These are phyloP conservation scores for Tribolium castaneum DNA, from an alignment of 1,140 invertebrate species.

Conservation along the genomic window DNA sequence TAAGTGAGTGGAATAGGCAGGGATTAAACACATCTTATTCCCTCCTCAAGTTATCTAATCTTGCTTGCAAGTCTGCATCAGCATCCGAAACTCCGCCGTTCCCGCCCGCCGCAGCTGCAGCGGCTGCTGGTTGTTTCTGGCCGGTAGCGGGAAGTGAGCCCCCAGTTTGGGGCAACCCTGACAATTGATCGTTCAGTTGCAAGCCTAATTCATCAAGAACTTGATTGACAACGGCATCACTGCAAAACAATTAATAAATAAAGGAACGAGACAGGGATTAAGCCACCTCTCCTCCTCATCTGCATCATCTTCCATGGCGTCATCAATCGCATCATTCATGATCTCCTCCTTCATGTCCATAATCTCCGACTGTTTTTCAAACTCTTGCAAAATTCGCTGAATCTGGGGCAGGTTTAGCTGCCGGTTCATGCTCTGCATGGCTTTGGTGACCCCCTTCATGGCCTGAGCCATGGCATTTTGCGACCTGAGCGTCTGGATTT, in stretches of 20 bases:
- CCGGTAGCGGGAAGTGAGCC: conserved; percentile 70
- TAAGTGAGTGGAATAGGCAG: not conserved
- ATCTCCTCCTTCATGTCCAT: conserved; percentile 99
- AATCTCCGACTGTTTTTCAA: conserved; percentile 99
- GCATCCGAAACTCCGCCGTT: conserved; percentile 80
- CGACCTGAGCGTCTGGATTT: conserved; percentile 97
- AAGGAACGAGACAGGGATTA: not conserved
- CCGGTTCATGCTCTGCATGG: conserved; percentile 99
- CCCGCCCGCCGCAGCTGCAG: conserved; percentile 67
- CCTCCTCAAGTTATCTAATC: conserved; percentile 91
- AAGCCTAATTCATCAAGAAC: conserved; percentile 97
- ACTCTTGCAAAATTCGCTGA: conserved; percentile 98
- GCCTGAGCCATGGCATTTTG: conserved; percentile 99
- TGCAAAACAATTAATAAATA: conserved; percentile 62
- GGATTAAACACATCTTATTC: conserved; percentile 71
- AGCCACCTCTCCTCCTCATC: conserved; percentile 96
- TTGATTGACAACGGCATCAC: conserved; percentile 91
- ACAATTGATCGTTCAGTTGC: conserved; percentile 90
- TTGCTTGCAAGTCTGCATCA: conserved; percentile 94
- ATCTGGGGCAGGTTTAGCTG: conserved; percentile 99
- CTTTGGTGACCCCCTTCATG: conserved; percentile 98
- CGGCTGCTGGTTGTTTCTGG: conserved; percentile 66
- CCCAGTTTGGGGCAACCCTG: conserved; percentile 83
- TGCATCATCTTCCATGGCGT: conserved; percentile 98
- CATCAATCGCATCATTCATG: conserved; percentile 99